Conservation (phyloP, 2,797 vertebrate species). For the Notoglanidium macrostoma region DNA sequence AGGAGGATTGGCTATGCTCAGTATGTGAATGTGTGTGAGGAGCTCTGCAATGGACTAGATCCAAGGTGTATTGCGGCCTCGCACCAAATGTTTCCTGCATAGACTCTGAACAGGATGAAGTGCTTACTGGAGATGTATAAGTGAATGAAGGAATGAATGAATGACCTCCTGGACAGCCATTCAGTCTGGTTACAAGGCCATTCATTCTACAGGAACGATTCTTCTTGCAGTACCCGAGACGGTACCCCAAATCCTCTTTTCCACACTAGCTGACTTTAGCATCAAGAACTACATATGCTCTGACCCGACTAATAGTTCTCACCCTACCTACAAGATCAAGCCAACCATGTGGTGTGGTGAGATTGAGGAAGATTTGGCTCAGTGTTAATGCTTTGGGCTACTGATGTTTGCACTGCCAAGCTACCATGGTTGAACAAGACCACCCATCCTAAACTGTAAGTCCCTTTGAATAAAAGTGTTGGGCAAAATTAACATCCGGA, state of each 20-base stretch:
- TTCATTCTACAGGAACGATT: too few relatives aligned
- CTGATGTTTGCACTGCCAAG: background rate
- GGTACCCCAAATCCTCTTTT: too few relatives aligned
- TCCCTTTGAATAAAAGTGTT: background rate
- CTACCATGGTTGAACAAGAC: background rate
- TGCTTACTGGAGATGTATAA: too few relatives aligned
- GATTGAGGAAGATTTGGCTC: background rate
- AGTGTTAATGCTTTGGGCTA: background rate
- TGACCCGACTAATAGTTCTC: too few relatives aligned
- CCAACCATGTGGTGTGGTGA: background rate
- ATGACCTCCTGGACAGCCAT: too few relatives aligned
- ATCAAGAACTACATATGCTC: too few relatives aligned
- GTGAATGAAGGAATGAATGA: too few relatives aligned
- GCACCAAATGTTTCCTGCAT: background rate
- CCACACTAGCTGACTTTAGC: too few relatives aligned
- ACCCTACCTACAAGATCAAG: background rate
- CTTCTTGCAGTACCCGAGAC: too few relatives aligned
- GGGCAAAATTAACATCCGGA: background rate
- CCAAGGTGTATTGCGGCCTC: too few relatives aligned
- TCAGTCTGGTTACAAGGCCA: too few relatives aligned
- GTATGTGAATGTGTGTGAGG: background rate
- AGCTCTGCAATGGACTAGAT: background rate
- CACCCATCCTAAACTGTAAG: background rate
- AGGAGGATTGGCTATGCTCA: too few relatives aligned
- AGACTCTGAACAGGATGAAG: background rate